Conservation (phyloP, 2,888 invertebrate species). For the Aphidius colemani region DNA sequence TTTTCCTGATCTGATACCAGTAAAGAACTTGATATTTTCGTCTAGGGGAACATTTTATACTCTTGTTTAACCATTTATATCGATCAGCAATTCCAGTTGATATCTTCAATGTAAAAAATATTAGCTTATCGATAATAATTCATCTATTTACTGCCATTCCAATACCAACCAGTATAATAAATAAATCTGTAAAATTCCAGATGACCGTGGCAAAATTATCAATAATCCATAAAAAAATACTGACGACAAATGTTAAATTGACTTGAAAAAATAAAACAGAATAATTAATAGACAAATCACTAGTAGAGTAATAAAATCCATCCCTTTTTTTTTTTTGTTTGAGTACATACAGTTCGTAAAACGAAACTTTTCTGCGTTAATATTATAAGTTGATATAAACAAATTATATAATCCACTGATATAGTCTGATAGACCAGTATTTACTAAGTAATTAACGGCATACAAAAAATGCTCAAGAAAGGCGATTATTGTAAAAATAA, state of each 20-base stretch:
- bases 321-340: too few species aligned
- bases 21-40: conserved; percentile 49
- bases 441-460: conserved; percentile 31
- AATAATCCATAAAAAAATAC: conserved; percentile 57
- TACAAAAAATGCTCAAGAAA: conserved; percentile 52
- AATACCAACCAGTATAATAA: conserved; percentile 67
- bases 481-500: conserved; percentile 44
- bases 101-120: conserved; percentile 37
- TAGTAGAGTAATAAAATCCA: neutral
- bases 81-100: conserved; percentile 66
- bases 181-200: conserved; percentile 76
- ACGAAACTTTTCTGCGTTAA: conserved; percentile 50
- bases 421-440: too few species aligned
- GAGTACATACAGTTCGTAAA: conserved; percentile 43
- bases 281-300: too few species aligned
- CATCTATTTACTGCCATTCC: neutral
- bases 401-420: conserved; percentile 40
- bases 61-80: conserved; percentile 66
- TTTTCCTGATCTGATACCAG: conserved; percentile 60
- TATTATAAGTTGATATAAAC: conserved; percentile 46
- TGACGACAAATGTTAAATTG: conserved; percentile 46
- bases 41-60: too few species aligned
- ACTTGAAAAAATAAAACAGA: conserved; percentile 38
- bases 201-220: conserved; percentile 69
- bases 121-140: neutral